Evolutionary conservation across 2,113 vertebrate genomes (phyloP), one percentile per base, ranked within the genome.

Genomic region (Notothenia coriiceps): DNA sequence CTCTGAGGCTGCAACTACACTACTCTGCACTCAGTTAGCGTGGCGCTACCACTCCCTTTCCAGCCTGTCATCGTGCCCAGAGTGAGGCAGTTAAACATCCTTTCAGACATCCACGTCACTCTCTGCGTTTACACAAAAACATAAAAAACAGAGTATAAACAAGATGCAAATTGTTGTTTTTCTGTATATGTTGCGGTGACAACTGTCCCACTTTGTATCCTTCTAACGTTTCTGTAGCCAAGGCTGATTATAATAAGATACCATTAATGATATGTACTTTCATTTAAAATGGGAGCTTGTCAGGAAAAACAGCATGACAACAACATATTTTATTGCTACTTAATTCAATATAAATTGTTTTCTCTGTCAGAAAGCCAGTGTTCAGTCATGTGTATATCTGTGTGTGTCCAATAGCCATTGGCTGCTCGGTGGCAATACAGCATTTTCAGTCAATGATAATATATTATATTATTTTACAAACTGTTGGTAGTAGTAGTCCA

Each of bases 291-390:
- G 33, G 54, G 29, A 60, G 54, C 57, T 60, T 29, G 35, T 54
- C 59, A 25, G 46, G 6, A 71, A 77, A 54, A 74, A 2, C 70
- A 50, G 47, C 35, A 20, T 44, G 8, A 13, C 35, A 29, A 49
- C 59, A 25, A 49, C 59, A 25, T 66, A 14, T 75, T 56, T 71
- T 61, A 12, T 49, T 33, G 43, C 29, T n/a, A 15, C 4, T 62
- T 61, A 61, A 85, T 77, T 63, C 52, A 46, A 12, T 62, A 47
- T 22, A 61, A 61, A 47, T n/a, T 56, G 59, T 15, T 40, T 40
- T 8, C 35, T 40, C 6, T 8, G 7, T 40, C 35, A 40, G 35
- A 40, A 40, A 40, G 35, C 35, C 35, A 7, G 29, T 29, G 29
- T 29, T 29, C 29, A 29, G 7, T 40, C 6, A 40, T 5, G 35